Conservation (phyloP, 2,113 vertebrate species). For the Pachyramphus minor region DNA sequence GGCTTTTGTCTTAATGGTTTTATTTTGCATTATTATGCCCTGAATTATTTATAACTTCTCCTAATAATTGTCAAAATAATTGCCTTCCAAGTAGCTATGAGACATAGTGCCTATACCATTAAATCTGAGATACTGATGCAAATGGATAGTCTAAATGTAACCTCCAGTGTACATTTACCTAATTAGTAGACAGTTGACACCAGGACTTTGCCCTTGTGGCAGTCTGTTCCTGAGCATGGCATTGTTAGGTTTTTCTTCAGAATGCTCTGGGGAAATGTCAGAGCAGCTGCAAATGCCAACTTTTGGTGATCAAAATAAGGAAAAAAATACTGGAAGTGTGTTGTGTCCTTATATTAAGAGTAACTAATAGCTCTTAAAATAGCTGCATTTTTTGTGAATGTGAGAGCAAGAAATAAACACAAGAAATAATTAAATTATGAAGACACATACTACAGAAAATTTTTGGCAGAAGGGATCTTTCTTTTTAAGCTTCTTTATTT, state of each 20-base stretch:
- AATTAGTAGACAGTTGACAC: neutral
- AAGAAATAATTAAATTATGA: neutral
- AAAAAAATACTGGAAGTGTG: neutral
- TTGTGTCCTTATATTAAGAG: neutral
- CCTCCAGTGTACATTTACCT: neutral
- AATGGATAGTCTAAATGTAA: neutral
- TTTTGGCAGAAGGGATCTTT: neutral
- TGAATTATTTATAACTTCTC: neutral
- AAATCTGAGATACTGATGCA: neutral
- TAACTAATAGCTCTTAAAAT: neutral
- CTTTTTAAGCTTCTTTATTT: neutral
- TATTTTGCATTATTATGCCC: neutral
- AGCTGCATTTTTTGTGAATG: neutral
- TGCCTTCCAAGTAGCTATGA: neutral
- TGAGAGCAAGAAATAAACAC: neutral
- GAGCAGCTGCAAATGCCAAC: neutral
- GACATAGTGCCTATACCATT: neutral
- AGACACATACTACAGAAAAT: neutral
- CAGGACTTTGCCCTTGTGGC: neutral
- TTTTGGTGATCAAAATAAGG: neutral
- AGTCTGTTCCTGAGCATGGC: neutral
- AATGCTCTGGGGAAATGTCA: neutral
- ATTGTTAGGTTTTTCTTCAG: neutral
- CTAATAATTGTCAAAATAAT: conserved; percentile 24
- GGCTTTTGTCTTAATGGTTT: neutral